phyloP scores from a whole-genome alignment of 30 jellyfish, hydroid and myxozoan genomes.

The Turritopsis dohrnii region DNA sequence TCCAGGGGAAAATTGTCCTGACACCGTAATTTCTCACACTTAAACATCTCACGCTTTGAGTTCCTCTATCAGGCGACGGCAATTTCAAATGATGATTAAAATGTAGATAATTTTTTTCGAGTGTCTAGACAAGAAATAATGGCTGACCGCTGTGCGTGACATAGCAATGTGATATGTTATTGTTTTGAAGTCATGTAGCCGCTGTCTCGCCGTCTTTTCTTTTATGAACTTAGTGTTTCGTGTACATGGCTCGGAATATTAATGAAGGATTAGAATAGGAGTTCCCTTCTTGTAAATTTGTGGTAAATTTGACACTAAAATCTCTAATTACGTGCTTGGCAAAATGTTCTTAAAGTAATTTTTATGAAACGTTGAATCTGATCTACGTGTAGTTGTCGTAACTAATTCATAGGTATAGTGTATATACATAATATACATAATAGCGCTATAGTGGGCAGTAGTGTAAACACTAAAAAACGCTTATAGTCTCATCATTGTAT shows the following conservation, averaged over 20 bases:
- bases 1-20: too few relatives aligned
- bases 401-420: too few relatives aligned
- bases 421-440: too few relatives aligned
- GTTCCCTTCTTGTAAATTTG: background rate
- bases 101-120: background rate
- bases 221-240: background rate
- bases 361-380: too few relatives aligned
- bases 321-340: background rate
- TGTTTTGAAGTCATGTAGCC: background rate
- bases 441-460: too few relatives aligned
- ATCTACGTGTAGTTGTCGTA: too few relatives aligned
- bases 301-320: background rate
- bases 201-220: background rate
- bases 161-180: background rate
- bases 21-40: too few relatives aligned
- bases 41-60: too few relatives aligned
- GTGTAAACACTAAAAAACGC: too few relatives aligned
- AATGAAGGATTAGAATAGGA: background rate
- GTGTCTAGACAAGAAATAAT: background rate
- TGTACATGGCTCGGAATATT: background rate
- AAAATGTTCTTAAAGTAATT: background rate
- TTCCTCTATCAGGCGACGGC: too few relatives aligned
- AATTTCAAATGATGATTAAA: background rate
- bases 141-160: background rate
- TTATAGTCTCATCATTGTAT: too few relatives aligned